Conservation (phyloP, 2,888 invertebrate genomes). For the Dendrolimus houi region DNA sequence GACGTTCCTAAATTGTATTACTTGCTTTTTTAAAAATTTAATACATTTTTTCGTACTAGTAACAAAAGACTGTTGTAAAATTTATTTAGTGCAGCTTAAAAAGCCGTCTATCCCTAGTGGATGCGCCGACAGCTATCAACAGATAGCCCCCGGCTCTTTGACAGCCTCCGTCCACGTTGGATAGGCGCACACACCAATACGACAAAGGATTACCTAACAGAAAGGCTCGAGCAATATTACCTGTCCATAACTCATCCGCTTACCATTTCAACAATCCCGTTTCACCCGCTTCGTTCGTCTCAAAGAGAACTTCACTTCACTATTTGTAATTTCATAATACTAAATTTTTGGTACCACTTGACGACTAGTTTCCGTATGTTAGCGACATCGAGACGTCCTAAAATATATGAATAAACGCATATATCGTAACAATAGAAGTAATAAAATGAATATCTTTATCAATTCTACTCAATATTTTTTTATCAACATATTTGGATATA, state of each 20-base stretch:
- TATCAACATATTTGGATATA: too few species aligned
- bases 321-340: conserved; percentile 7
- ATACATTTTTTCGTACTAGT: not conserved
- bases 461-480: too few species aligned
- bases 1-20: too few species aligned
- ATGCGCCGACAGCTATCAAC: conserved; percentile 43
- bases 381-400: too few species aligned
- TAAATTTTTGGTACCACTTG: too few species aligned
- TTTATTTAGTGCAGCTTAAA: conserved; percentile 33
- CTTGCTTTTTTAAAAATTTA: too few species aligned
- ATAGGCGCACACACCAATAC: conserved; percentile 28
- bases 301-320: conserved; percentile 15
- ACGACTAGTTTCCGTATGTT: too few species aligned
- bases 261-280: conserved; percentile 17
- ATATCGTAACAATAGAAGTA: too few species aligned
- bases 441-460: too few species aligned
- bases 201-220: conserved; percentile 41
- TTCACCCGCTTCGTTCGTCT: conserved; percentile 12
- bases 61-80: conserved; percentile 30
- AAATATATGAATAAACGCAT: too few species aligned
- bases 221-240: conserved; percentile 35
- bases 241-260: conserved; percentile 35
- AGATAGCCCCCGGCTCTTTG: conserved; percentile 39
- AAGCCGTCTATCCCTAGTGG: conserved; percentile 38
- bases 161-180: conserved; percentile 24